Evolutionary conservation across 2,888 invertebrate species (phyloP).

Genomic region (Drosophila dives): DNA sequence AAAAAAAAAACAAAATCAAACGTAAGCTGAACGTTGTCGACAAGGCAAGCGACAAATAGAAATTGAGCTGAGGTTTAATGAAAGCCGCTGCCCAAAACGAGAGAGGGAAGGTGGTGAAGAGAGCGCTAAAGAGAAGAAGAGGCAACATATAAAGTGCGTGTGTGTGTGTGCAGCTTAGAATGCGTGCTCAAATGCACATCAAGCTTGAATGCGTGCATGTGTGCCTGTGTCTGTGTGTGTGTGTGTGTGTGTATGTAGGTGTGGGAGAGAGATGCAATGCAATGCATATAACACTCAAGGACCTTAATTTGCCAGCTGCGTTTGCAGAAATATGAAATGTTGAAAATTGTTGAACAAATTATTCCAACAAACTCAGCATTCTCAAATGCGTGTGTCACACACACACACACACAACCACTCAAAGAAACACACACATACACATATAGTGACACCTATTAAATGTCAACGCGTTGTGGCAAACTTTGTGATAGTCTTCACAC

Average conservation of each 20-base stretch:
- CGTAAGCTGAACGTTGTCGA: slow-evolving; percentile 46
- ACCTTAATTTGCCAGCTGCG: slow-evolving; percentile 53
- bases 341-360: slow-evolving; percentile 47
- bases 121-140: neutral
- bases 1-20: slow-evolving; percentile 13
- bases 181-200: slow-evolving; percentile 60
- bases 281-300: slow-evolving; percentile 58
- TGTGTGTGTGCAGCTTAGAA: slow-evolving; percentile 49
- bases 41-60: slow-evolving; percentile 57
- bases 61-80: slow-evolving; percentile 66
- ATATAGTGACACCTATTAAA: slow-evolving; percentile 55
- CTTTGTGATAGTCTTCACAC: slow-evolving; percentile 34
- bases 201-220: slow-evolving; percentile 2
- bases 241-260: neutral
- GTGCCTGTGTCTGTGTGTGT: neutral
- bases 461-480: slow-evolving; percentile 55
- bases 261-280: slow-evolving; percentile 11
- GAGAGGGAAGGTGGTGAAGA: neutral
- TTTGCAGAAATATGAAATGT: slow-evolving; percentile 50
- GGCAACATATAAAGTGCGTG: neutral
- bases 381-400: slow-evolving; percentile 31
- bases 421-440: slow-evolving; percentile 1
- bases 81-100: slow-evolving; percentile 42
- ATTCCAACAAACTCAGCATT: slow-evolving; percentile 48
- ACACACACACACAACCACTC: slow-evolving; percentile 11